phyloP scores from a whole-genome alignment of 2,888 invertebrate species.

The Leuctra nigra region DNA sequence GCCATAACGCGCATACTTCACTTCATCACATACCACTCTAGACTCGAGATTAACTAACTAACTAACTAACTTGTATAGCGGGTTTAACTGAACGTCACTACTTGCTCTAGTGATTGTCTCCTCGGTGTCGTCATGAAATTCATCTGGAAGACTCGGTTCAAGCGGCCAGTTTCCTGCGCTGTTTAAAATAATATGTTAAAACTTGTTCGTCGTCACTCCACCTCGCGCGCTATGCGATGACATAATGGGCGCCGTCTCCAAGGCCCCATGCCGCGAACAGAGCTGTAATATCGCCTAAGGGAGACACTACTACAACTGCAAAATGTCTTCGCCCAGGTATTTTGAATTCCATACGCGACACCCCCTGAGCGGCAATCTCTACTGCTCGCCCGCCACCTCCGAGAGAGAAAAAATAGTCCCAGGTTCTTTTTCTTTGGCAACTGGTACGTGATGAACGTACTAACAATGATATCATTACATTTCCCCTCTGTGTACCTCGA shows the following conservation, averaged over 20 bases:
- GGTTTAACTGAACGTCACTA: too few relatives aligned
- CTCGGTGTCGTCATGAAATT: too few relatives aligned
- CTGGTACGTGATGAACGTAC: not conserved
- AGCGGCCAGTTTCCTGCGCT: too few relatives aligned
- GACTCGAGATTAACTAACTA: too few relatives aligned
- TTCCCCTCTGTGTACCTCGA: too few relatives aligned
- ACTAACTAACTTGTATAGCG: too few relatives aligned
- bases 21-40: too few relatives aligned
- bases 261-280: not conserved
- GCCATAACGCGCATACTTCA: too few relatives aligned
- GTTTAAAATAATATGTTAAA: too few relatives aligned
- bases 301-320: not conserved
- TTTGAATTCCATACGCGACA: slow-evolving; percentile 20
- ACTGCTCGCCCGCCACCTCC: not conserved
- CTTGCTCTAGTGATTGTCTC: too few relatives aligned
- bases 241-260: not conserved
- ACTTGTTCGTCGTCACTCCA: too few relatives aligned
- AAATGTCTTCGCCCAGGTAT: slow-evolving; percentile 2
- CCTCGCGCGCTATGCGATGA: not conserved
- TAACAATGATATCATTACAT: not conserved
- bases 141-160: too few relatives aligned
- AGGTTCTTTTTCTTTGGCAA: not conserved
- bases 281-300: not conserved
- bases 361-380: slow-evolving; percentile 22
- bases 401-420: not conserved